A percentile compares a stretch with the other conserved stretches of the same genome.
phyloP scores from a whole-genome alignment of 2,113 vertebrate genomes.

The Chelonoidis abingdonii region DNA sequence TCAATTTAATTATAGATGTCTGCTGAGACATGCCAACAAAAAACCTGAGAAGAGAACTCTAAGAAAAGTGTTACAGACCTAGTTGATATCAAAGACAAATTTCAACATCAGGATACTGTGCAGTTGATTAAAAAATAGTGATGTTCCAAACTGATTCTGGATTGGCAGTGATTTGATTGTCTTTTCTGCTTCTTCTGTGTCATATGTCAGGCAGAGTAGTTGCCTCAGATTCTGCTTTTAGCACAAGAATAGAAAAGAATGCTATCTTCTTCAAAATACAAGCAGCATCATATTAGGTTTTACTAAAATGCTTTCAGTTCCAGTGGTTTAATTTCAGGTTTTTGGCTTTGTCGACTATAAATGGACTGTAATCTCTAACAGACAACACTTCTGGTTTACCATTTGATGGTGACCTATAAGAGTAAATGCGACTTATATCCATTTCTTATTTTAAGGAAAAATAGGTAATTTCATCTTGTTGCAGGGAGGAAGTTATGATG shows the following conservation, averaged over 20 bases:
- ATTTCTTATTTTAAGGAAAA: slow-evolving; percentile 26
- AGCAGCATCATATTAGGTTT: background rate
- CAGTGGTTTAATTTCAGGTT: slow-evolving; percentile 16
- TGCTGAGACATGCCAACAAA: background rate
- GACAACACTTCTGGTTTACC: slow-evolving; percentile 6
- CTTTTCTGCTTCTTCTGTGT: slow-evolving; percentile 8
- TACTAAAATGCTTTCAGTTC: slow-evolving; percentile 37
- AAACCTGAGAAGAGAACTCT: background rate
- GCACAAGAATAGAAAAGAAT: slow-evolving; percentile 12
- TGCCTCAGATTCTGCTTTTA: slow-evolving; percentile 19
- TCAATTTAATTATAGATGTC: background rate
- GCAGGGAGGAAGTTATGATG: background rate
- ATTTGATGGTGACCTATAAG: slow-evolving; percentile 1
- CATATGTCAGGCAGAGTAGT: slow-evolving; percentile 22
- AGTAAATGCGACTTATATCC: background rate
- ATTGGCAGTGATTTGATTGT: background rate
- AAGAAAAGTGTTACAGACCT: background rate
- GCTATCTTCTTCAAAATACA: slow-evolving; percentile 43
- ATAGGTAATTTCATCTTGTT: background rate
- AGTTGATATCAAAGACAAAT: background rate
- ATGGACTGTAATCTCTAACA: slow-evolving; percentile 23
- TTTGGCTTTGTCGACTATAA: slow-evolving; percentile 23
- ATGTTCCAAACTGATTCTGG: background rate
- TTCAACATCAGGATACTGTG: background rate
- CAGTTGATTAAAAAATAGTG: background rate